phyloP scores from a whole-genome alignment of 2,888 invertebrate species.

The Andrena camellia region DNA sequence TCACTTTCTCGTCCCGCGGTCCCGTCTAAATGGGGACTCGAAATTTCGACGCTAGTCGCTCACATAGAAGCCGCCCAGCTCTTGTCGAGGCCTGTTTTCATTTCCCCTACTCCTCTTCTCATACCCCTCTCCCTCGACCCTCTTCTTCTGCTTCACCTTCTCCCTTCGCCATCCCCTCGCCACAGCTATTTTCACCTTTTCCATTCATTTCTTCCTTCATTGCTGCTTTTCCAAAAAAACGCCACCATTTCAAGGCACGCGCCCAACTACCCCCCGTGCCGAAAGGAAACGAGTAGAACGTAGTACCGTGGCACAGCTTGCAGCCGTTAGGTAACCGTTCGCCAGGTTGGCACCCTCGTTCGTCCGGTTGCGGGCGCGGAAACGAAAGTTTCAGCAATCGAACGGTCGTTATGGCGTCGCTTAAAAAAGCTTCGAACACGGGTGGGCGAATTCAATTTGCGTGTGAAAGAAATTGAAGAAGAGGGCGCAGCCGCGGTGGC shows the following conservation, averaged over 20 bases:
- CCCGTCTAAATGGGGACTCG: constrained; percentile 38
- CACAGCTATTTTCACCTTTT: constrained; percentile 1
- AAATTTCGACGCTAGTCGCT: constrained; percentile 37
- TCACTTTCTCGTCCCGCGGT: constrained; percentile 31
- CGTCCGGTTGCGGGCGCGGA: background rate
- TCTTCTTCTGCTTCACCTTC: background rate
- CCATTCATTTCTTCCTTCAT: constrained; percentile 1
- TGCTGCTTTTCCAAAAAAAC: background rate
- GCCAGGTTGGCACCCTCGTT: background rate
- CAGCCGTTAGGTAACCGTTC: background rate
- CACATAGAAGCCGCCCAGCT: constrained; percentile 15
- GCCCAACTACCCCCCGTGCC: background rate
- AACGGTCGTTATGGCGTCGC: constrained; percentile 30
- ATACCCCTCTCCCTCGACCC: background rate
- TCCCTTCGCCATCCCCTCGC: background rate
- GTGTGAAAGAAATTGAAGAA: background rate
- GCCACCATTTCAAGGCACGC: background rate
- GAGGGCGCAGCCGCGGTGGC: background rate
- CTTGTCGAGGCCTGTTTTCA: constrained; percentile 37
- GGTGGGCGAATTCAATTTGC: constrained; percentile 18
- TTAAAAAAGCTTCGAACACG: constrained; percentile 16
- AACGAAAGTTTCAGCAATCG: constrained; percentile 25
- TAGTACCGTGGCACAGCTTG: background rate
- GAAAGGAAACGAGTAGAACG: background rate
- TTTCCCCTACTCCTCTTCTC: background rate